These are phyloP conservation scores for Drosophila kurseongensis DNA, from an alignment of 1,140 invertebrate genomes.

Conservation along the genomic window DNA sequence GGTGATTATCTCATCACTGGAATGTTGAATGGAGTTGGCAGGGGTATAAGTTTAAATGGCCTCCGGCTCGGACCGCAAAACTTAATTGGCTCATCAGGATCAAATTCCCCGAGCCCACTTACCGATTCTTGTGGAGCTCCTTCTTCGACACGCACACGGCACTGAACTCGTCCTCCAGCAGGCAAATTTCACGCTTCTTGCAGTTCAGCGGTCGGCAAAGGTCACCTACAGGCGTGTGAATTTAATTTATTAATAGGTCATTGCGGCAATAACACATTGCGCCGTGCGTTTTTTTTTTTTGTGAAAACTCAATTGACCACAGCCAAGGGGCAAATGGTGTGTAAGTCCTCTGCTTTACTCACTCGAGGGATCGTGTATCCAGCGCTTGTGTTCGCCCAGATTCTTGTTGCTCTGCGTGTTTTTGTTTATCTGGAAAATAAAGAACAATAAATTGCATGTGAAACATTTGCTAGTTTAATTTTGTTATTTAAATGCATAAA, in stretches of 20 bases:
- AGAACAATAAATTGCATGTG: slow-evolving; percentile 38
- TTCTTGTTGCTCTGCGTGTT: slow-evolving; percentile 73
- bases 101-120: slow-evolving; percentile 37
- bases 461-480: slow-evolving; percentile 68
- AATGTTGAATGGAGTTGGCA: slow-evolving; percentile 5
- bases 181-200: slow-evolving; percentile 94
- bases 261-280: background rate
- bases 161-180: slow-evolving; percentile 93
- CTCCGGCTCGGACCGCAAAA: slow-evolving; percentile 38
- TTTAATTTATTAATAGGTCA: slow-evolving; percentile 47
- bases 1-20: slow-evolving; percentile 89
- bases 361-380: slow-evolving; percentile 92
- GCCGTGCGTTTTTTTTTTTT: background rate
- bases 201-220: slow-evolving; percentile 94
- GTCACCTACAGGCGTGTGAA: slow-evolving; percentile 87
- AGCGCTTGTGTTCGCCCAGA: slow-evolving; percentile 87
- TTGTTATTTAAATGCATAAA: slow-evolving; percentile 81
- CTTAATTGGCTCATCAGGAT: slow-evolving; percentile 75
- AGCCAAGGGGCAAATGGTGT: slow-evolving; percentile 3
- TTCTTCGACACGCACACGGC: slow-evolving; percentile 95
- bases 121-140: slow-evolving; percentile 93
- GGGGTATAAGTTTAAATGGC: slow-evolving; percentile 18
- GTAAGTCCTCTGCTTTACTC: slow-evolving; percentile 84
- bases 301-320: slow-evolving; percentile 5
- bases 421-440: slow-evolving; percentile 71